phyloP scores from a whole-genome alignment of 2,113 vertebrate genomes.

The Poeciliopsis prolifica region DNA sequence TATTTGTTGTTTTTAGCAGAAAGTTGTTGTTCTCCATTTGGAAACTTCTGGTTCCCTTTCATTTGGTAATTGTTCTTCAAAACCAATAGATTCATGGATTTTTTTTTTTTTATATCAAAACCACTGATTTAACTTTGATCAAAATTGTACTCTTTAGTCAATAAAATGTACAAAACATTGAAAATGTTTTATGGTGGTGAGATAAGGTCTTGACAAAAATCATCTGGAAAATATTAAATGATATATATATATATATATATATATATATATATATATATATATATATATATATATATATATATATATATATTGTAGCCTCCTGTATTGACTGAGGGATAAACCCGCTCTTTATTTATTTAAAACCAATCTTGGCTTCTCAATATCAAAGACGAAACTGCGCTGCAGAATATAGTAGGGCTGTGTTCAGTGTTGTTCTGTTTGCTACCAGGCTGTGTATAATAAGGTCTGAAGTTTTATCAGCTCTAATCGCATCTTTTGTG shows the following conservation, averaged over 20 bases:
- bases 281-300: too few species aligned
- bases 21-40: too few species aligned
- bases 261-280: background rate
- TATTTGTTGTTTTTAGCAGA: too few species aligned
- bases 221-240: too few species aligned
- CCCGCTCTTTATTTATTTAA: slow-evolving; percentile 1
- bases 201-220: background rate
- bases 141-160: too few species aligned
- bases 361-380: slow-evolving; percentile 1
- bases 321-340: background rate
- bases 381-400: slow-evolving; percentile 18
- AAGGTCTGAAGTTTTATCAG: slow-evolving; percentile 65
- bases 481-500: slow-evolving; percentile 62
- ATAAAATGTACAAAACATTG: background rate
- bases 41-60: too few species aligned
- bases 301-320: background rate
- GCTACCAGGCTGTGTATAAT: slow-evolving; percentile 53
- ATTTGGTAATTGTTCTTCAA: too few species aligned
- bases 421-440: slow-evolving; percentile 28
- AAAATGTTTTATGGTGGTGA: background rate
- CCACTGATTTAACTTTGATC: too few species aligned
- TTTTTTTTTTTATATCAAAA: too few species aligned
- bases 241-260: background rate
- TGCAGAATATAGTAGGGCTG: slow-evolving; percentile 21
- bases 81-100: too few species aligned